These are phyloP conservation scores for Trichechus manatus DNA, from an alignment of 2,113 vertebrate species.

Conservation along the genomic window DNA sequence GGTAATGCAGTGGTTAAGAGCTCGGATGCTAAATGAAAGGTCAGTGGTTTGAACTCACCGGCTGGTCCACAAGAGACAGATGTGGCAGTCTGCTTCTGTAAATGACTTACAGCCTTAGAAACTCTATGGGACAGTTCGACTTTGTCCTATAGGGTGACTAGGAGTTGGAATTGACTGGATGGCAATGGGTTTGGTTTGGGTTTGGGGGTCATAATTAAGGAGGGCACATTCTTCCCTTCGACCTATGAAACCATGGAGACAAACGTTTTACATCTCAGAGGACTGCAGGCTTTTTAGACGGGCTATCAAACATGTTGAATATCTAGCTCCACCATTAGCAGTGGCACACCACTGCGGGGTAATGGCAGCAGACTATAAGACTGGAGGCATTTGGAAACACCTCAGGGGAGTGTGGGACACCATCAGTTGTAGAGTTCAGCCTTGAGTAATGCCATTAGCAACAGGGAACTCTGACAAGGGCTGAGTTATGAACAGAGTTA, in stretches of 20 bases:
- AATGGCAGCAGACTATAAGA: background rate
- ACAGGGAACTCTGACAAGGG: background rate
- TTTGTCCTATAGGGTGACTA: no score
- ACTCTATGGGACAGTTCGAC: no score
- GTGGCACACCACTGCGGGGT: background rate
- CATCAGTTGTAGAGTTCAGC: background rate
- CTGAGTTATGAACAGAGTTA: background rate
- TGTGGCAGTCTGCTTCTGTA: no score
- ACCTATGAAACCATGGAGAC: background rate
- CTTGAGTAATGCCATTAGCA: background rate
- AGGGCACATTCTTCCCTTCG: background rate
- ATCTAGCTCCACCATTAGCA: background rate
- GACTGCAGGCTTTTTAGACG: background rate
- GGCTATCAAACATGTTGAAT: background rate
- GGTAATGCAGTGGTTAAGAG: no score
- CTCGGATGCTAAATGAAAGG: no score
- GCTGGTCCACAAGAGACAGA: no score
- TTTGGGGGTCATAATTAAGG: background rate
- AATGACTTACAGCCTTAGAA: no score
- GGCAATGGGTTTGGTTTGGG: no score
- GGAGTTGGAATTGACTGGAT: no score
- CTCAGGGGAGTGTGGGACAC: background rate
- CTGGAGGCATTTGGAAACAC: background rate
- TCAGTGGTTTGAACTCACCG: no score
- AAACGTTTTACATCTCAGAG: background rate